Conservation (phyloP, 2,888 invertebrate genomes). For the Pilophorus perplexus region DNA sequence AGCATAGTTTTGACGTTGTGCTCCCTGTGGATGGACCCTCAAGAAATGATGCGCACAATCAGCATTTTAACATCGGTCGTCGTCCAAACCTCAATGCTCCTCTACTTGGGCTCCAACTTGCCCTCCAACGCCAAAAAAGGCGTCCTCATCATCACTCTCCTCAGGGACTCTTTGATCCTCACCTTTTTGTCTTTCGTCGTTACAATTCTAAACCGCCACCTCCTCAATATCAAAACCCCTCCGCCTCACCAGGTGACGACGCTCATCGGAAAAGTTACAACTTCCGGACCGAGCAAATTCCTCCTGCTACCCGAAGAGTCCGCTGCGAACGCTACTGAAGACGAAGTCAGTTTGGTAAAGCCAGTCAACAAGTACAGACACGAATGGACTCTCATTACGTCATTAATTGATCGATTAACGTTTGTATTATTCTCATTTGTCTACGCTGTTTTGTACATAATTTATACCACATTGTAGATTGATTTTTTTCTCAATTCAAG, state of each 20-base stretch:
- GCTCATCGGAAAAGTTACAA: not conserved
- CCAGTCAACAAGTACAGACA: constrained; percentile 10
- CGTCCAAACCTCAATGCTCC: constrained; percentile 24
- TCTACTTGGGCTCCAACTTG: constrained; percentile 4
- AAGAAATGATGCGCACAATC: not conserved
- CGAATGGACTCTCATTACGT: constrained; percentile 32
- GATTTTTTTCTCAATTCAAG: not conserved
- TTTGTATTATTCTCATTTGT: constrained; percentile 1
- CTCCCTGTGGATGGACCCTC: constrained; percentile 23
- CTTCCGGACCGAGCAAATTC: constrained; percentile 13
- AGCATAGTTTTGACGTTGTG: constrained; percentile 5
- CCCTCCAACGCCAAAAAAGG: constrained; percentile 11
- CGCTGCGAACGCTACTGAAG: not conserved
- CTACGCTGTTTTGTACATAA: constrained; percentile 11
- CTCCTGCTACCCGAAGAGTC: constrained; percentile 28
- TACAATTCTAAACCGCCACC: not conserved
- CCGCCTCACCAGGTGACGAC: constrained; percentile 1
- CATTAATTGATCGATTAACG: constrained; percentile 11
- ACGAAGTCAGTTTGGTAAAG: constrained; percentile 22
- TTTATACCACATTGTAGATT: too few species aligned
- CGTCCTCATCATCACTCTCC: constrained; percentile 5
- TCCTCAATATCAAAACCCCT: not conserved
- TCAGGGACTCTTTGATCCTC: constrained; percentile 26
- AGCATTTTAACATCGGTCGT: not conserved
- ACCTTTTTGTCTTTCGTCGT: constrained; percentile 12